Conservation (phyloP, 2,113 vertebrate genomes). For the Vombatus ursinus region DNA sequence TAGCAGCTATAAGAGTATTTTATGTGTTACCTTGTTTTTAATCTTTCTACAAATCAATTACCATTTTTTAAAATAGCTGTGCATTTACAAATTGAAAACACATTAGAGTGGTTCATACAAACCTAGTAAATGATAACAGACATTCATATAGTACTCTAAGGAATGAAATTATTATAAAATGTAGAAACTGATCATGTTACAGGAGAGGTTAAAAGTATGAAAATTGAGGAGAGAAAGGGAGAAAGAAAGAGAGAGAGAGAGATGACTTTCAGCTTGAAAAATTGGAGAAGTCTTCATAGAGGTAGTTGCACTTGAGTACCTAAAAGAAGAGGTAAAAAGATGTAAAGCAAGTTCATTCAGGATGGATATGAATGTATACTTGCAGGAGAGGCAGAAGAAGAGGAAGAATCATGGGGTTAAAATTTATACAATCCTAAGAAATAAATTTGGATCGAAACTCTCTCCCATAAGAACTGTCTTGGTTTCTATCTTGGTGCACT, state of each 20-base stretch:
- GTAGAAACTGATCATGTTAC: neutral
- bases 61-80: too few species aligned
- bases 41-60: neutral
- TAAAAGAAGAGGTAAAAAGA: neutral
- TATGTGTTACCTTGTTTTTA: neutral
- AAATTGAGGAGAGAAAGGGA: neutral
- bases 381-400: neutral
- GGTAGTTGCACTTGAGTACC: too few species aligned
- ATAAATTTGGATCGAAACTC: neutral
- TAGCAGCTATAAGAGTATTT: neutral
- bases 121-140: too few species aligned
- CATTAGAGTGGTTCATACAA: too few species aligned
- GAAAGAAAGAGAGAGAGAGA: neutral
- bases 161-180: neutral
- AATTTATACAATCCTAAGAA: neutral
- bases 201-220: neutral
- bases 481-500: neutral
- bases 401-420: neutral
- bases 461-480: neutral
- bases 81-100: too few species aligned
- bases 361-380: neutral
- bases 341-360: neutral
- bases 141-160: too few species aligned
- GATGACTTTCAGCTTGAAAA: neutral
- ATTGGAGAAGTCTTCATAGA: too few species aligned